Conservation (phyloP, 2,797 vertebrate genomes). For the Silurus aristotelis region DNA sequence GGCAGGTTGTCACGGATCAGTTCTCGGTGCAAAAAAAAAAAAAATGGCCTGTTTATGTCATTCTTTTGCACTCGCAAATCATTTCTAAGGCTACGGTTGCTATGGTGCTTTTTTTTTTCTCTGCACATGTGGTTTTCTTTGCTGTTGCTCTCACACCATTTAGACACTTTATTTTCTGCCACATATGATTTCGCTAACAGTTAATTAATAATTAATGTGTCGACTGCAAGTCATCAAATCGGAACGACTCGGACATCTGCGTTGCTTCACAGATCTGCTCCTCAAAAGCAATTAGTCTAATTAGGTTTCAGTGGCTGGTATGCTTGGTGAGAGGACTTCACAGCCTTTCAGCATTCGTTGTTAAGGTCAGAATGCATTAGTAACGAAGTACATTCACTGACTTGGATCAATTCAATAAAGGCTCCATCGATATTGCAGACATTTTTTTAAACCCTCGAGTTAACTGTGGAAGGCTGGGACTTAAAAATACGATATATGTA, state of each 20-base stretch:
- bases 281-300: slow-evolving; percentile 39
- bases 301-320: slow-evolving; percentile 21
- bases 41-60: slow-evolving; percentile 48
- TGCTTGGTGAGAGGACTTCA: slow-evolving; percentile 21
- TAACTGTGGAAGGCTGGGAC: neutral
- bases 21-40: slow-evolving; percentile 16
- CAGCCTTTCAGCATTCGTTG: slow-evolving; percentile 12
- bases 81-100: slow-evolving; percentile 49
- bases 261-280: slow-evolving; percentile 12
- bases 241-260: slow-evolving; percentile 8
- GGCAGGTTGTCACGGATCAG: slow-evolving; percentile 28
- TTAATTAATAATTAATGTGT: slow-evolving; percentile 10
- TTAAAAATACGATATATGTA: neutral
- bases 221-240: slow-evolving; percentile 19
- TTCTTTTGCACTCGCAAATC: slow-evolving; percentile 41
- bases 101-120: slow-evolving; percentile 44
- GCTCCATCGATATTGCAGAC: neutral
- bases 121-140: slow-evolving; percentile 28
- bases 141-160: slow-evolving; percentile 12
- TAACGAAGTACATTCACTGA: neutral
- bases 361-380: neutral
- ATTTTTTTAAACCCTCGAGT: neutral
- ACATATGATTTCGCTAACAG: neutral
- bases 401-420: neutral
- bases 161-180: neutral